Evolutionary conservation across 2,888 invertebrate genomes (phyloP).

Genomic region (Candidula unifasciata): DNA sequence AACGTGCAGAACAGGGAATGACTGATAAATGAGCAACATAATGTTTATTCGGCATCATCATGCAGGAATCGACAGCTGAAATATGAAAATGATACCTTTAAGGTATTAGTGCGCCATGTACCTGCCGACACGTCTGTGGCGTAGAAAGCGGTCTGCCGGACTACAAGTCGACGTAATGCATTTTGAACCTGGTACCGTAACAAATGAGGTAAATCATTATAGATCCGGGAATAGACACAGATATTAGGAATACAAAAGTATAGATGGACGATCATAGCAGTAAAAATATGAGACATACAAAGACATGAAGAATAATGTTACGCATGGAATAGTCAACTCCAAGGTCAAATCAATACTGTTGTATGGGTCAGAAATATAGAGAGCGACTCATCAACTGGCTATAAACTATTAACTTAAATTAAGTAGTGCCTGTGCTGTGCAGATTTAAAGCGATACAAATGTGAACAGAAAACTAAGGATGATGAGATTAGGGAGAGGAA

Average conservation of each 20-base stretch:
- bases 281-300: background rate
- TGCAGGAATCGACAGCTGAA: background rate
- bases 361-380: no score
- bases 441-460: no score
- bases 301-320: background rate
- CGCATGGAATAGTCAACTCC: background rate
- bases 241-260: background rate
- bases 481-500: no score
- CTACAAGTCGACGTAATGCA: conserved; percentile 47
- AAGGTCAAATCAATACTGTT: no score
- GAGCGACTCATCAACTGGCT: no score
- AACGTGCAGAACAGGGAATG: background rate
- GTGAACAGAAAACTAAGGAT: no score
- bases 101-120: conserved; percentile 50
- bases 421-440: no score
- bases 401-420: no score
- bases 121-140: conserved; percentile 50
- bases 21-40: background rate
- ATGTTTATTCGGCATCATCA: background rate
- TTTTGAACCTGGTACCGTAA: conserved; percentile 45
- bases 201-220: background rate
- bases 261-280: background rate
- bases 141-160: conserved; percentile 44
- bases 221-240: no score
- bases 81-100: conserved; percentile 46